phyloP scores from a whole-genome alignment of 2,888 invertebrate species.

The Scaptomyza polygonia region DNA sequence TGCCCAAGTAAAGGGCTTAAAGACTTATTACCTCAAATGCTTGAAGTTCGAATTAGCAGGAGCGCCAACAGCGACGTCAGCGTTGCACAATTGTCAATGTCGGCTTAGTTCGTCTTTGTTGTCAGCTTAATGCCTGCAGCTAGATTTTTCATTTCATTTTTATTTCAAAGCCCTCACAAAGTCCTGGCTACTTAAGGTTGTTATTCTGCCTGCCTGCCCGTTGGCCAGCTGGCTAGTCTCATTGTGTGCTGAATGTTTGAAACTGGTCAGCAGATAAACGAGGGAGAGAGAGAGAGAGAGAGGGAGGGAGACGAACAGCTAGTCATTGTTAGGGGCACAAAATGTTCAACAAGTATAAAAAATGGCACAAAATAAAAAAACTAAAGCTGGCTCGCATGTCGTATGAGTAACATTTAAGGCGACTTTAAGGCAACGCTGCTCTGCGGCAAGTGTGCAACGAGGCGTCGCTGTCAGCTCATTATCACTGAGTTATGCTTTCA shows the following conservation, averaged over 20 bases:
- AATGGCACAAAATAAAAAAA: constrained; percentile 2
- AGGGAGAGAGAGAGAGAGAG: too few relatives aligned
- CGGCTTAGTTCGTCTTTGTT: constrained; percentile 50
- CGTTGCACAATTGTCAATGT: constrained; percentile 52
- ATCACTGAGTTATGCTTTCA: constrained; percentile 71
- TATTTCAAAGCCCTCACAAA: constrained; percentile 32
- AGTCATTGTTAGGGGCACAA: constrained; percentile 33
- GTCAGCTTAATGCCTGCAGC: constrained; percentile 66
- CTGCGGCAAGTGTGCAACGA: constrained; percentile 41
- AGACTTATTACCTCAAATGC: constrained; percentile 51
- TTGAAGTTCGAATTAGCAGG: constrained; percentile 59
- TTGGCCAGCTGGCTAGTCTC: not conserved
- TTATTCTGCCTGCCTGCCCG: constrained; percentile 29
- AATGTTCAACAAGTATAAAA: constrained; percentile 65
- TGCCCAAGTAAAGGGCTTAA: constrained; percentile 4
- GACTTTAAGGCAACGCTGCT: constrained; percentile 31
- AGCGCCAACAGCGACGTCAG: constrained; percentile 20
- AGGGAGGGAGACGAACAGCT: constrained; percentile 7
- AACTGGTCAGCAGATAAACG: constrained; percentile 56
- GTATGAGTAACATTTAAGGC: constrained; percentile 54
- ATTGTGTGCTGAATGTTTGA: constrained; percentile 51
- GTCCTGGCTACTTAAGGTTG: constrained; percentile 57
- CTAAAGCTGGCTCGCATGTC: constrained; percentile 30
- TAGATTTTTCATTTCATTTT: constrained; percentile 60
- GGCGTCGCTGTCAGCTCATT: constrained; percentile 57